Conservation (phyloP, 2,888 invertebrate genomes). For the Galeruca laticollis region DNA sequence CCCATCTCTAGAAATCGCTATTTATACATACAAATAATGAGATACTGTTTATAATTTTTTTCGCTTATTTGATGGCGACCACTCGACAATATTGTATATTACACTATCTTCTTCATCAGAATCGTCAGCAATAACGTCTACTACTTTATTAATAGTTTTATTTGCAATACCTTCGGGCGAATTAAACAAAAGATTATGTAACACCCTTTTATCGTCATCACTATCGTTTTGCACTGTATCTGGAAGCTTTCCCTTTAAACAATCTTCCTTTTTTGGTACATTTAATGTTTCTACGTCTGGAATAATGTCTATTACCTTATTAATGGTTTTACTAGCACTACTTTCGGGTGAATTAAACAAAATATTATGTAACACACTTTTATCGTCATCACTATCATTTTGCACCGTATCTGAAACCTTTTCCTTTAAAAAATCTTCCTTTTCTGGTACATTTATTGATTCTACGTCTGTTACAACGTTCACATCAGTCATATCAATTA, state of each 20-base stretch:
- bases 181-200: background rate
- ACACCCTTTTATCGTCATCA: background rate
- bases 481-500: background rate
- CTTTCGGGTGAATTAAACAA: background rate
- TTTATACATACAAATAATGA: too few species aligned
- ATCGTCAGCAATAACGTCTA: background rate
- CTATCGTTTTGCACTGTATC: background rate
- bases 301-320: background rate
- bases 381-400: background rate
- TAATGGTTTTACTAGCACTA: background rate
- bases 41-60: constrained; percentile 35
- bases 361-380: constrained; percentile 1
- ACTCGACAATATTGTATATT: constrained; percentile 28
- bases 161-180: background rate
- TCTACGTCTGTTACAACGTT: constrained; percentile 22
- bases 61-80: constrained; percentile 3
- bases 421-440: background rate
- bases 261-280: background rate
- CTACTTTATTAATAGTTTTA: background rate
- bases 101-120: constrained; percentile 18
- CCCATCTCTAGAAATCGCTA: too few species aligned
- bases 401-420: background rate
- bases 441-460: constrained; percentile 41
- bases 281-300: constrained; percentile 44
- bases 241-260: background rate